Evolutionary conservation across 2,797 vertebrate genomes (phyloP).

Genomic region (Dendrocincla tyrannina): DNA sequence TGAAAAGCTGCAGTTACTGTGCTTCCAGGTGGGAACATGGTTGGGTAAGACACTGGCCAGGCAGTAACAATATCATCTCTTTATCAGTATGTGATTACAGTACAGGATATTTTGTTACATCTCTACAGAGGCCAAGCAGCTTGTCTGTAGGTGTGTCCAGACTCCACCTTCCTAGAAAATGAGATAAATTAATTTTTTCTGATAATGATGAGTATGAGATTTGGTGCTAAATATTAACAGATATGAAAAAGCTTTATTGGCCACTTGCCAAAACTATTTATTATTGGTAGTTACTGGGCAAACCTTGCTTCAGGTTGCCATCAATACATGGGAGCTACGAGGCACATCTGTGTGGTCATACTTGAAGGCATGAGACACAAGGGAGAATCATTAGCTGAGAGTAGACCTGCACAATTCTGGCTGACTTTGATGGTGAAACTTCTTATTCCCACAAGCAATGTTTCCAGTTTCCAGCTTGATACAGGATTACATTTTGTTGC

Average conservation of each 20-base stretch:
- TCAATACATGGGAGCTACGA: not conserved
- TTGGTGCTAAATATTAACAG: not conserved
- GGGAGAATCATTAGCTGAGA: not conserved
- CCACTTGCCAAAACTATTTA: not conserved
- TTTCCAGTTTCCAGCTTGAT: not conserved
- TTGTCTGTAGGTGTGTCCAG: not conserved
- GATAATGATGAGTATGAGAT: not conserved
- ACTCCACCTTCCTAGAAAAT: not conserved
- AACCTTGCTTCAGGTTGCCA: not conserved
- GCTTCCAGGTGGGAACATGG: not conserved
- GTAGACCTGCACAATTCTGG: not conserved
- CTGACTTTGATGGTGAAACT: not conserved
- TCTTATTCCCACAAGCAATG: not conserved
- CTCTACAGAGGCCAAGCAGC: not conserved
- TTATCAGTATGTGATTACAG: not conserved
- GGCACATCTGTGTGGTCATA: fast-evolving
- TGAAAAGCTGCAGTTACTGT: not conserved
- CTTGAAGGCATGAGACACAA: not conserved
- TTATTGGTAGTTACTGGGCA: not conserved
- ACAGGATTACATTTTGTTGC: not conserved
- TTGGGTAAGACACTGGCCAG: not conserved
- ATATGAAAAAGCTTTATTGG: not conserved
- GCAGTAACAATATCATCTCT: not conserved
- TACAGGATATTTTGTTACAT: not conserved
- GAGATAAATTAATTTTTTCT: not conserved